Evolutionary conservation across 2,888 invertebrate genomes (phyloP), one percentile per base, ranked within the genome.

Genomic region (Amphipoea lucens): DNA sequence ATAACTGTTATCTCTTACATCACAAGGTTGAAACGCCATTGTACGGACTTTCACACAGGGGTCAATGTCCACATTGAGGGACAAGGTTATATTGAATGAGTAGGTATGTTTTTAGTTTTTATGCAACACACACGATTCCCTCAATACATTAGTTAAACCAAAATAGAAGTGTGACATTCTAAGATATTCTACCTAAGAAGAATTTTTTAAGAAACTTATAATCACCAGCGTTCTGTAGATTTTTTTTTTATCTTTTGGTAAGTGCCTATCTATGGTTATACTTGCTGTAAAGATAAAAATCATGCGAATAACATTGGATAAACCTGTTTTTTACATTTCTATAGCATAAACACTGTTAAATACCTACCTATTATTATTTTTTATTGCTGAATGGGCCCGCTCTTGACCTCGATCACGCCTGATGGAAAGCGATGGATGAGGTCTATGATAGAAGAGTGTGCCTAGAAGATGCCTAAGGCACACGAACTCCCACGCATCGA

Each of bases 61-160:
- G 48, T 88, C 88, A 85, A 88, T 69, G 88, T 87, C 85, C 88
- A 85, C 23, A 54, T 72, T 75, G 54, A 69, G 23, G 42, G 72
- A 42, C 76, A 66, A 78, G 79, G 82, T 82, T 70, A 73, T 75
- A 78, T 63, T 60, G 29, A 45, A 65, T 51, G 20, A 54, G 9
- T 72, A 60, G 12, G 12, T 60, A 40, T 9, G 29, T 66, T 45
- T 60, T 63, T 54, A 40, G n/a, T 62, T 54, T 60, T 57, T 48
- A 40, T 42, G 6, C 2, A 29, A 29, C 66, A 60, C n/a, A 60
- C 20, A 48, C 9, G 23, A n/a, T 23, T 70, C 14, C 9, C 1
- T 36, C 5, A 70, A 29, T 14, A 42, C 12, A 36, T 36, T 14
- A 66, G 2, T 23, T 51, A 51, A 14, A 42, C 20, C 29, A 54